phyloP scores from a whole-genome alignment of 2,797 vertebrate genomes.

The Perodicticus potto region DNA sequence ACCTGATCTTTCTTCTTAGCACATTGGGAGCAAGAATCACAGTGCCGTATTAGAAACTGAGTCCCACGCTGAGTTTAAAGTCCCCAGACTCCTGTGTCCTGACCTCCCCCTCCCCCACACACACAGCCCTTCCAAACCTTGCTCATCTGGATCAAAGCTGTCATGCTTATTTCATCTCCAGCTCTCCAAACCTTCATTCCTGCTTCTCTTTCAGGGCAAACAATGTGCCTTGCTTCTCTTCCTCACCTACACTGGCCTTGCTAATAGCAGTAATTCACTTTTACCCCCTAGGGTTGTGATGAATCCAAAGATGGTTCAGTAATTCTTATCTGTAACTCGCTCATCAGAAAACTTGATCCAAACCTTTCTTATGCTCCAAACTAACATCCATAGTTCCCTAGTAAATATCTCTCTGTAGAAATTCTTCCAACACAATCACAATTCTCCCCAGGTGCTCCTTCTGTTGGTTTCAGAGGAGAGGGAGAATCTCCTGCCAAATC shows the following conservation, averaged over 20 bases:
- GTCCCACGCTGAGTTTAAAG: not conserved
- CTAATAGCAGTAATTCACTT: not conserved
- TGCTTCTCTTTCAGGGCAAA: not conserved
- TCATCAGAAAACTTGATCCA: slow-evolving; percentile 24
- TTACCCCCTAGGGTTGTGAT: not conserved
- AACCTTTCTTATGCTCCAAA: not conserved
- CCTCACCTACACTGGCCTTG: not conserved
- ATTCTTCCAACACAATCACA: not conserved
- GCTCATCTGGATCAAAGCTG: not conserved
- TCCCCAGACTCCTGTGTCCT: not conserved
- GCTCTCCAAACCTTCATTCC: not conserved
- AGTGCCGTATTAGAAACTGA: not conserved
- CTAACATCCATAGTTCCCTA: not conserved
- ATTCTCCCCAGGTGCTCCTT: not conserved
- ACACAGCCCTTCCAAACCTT: not conserved
- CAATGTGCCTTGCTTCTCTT: not conserved
- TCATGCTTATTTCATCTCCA: not conserved
- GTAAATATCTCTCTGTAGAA: not conserved
- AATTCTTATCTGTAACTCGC: not conserved
- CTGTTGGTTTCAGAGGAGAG: not conserved
- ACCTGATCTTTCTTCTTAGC: not conserved
- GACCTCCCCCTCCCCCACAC: not conserved
- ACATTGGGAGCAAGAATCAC: not conserved
- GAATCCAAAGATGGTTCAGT: not conserved
- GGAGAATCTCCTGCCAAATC: not conserved